Evolutionary conservation across 2,797 vertebrate species (phyloP).

Genomic region (Apodemus agrarius): DNA sequence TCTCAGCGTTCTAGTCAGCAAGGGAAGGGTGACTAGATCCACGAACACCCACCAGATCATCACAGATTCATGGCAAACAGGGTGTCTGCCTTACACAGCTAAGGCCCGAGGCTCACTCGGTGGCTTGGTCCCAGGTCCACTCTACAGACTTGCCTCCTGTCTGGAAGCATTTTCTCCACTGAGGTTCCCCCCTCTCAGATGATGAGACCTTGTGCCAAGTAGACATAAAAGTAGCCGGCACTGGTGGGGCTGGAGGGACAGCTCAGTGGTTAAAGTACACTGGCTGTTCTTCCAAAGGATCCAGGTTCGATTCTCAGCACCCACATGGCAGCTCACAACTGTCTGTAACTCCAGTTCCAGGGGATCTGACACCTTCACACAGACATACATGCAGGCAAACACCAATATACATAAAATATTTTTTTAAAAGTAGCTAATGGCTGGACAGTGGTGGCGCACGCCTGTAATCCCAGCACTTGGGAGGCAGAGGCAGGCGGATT

Average conservation of each 20-base stretch:
- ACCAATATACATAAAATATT: neutral
- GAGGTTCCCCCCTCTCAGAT: neutral
- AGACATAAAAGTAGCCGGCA: neutral
- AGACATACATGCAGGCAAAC: neutral
- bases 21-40: neutral
- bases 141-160: neutral
- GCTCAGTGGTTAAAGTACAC: neutral
- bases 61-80: neutral
- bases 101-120: neutral
- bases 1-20: neutral
- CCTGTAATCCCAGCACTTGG: no score
- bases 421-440: no score
- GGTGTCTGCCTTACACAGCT: neutral
- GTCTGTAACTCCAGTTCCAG: neutral
- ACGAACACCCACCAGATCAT: neutral
- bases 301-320: neutral
- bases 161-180: neutral
- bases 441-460: no score
- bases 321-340: neutral
- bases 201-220: neutral
- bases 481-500: no score
- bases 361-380: neutral
- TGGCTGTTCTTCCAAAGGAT: neutral
- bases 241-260: neutral
- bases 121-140: neutral